phyloP scores from a whole-genome alignment of 2,797 vertebrate genomes.

The Sorex maritimensis region DNA sequence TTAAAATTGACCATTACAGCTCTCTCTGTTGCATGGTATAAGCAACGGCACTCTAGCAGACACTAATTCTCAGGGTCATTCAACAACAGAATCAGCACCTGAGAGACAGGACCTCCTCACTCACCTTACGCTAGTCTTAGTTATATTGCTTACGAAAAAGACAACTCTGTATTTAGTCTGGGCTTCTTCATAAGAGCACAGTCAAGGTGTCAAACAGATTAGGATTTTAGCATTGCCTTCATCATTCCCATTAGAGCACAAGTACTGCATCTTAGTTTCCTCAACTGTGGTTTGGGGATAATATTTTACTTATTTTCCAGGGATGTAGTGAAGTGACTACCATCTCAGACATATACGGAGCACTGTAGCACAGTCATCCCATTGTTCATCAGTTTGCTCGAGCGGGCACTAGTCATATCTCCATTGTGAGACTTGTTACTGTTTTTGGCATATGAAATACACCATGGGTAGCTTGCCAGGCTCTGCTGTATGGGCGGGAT shows the following conservation, averaged over 20 bases:
- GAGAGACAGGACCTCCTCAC: background rate
- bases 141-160: background rate
- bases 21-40: no score
- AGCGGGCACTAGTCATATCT: no score
- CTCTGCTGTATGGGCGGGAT: no score
- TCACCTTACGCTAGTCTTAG: background rate
- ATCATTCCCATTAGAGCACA: background rate
- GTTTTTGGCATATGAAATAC: no score
- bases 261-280: background rate
- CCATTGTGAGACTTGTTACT: no score
- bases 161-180: background rate
- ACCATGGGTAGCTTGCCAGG: no score
- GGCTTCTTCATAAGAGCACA: background rate
- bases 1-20: background rate
- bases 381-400: no score
- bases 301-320: background rate
- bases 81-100: accelerated
- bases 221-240: background rate
- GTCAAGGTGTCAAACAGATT: background rate
- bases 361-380: no score
- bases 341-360: background rate
- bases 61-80: no score
- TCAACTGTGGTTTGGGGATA: background rate
- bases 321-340: background rate
- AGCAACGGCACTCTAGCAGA: no score